Evolutionary conservation across 2,113 vertebrate species (phyloP).

Genomic region (Xiphophorus maculatus): DNA sequence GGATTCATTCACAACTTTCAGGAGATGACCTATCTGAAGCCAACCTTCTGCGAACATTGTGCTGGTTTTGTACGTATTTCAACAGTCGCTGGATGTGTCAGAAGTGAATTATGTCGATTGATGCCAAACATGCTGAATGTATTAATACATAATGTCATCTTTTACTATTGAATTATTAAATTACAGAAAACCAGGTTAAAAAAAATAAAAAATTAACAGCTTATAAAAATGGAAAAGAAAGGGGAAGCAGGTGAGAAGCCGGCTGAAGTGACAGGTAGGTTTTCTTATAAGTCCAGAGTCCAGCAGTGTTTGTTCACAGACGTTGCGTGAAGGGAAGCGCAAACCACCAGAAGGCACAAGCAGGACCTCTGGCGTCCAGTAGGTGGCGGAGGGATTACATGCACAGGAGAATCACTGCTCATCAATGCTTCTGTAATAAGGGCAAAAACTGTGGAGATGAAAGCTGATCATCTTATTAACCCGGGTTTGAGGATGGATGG

Average conservation of each 20-base stretch:
- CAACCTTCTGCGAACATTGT: constrained; percentile 98
- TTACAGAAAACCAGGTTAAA: background rate
- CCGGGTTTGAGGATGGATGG: too few species aligned
- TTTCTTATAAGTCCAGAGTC: background rate
- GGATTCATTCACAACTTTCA: constrained; percentile 97
- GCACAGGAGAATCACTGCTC: background rate
- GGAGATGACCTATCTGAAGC: constrained; percentile 97
- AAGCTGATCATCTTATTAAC: too few species aligned
- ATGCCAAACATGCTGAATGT: background rate
- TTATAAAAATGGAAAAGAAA: background rate
- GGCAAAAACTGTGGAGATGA: too few species aligned
- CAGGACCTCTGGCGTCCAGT: background rate
- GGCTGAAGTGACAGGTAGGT: too few species aligned
- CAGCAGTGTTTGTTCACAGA: background rate
- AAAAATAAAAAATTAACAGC: background rate
- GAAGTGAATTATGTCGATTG: background rate
- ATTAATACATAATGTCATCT: background rate
- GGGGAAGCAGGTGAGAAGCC: background rate
- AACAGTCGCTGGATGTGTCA: background rate
- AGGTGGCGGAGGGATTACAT: background rate
- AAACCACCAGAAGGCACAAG: background rate
- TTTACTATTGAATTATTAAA: background rate
- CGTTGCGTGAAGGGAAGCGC: background rate
- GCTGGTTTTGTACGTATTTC: constrained; percentile 94
- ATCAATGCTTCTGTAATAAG: background rate